Evolutionary conservation across 1,140 invertebrate species (phyloP), one percentile per base, ranked within the genome.

Genomic region (Musca domestica): DNA sequence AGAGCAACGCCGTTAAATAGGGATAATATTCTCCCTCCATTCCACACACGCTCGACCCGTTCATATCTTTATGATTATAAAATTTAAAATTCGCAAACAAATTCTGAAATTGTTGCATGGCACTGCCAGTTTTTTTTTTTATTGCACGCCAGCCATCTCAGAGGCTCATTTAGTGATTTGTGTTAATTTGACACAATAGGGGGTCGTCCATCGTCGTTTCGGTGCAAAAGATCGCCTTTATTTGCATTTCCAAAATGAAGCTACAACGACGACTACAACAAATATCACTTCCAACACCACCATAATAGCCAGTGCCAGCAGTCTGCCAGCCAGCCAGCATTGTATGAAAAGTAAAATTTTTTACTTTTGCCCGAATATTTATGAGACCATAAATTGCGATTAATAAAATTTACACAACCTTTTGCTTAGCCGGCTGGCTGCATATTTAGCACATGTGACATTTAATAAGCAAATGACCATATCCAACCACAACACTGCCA

Each of bases 321-420:
- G n/a, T 41, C 41, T 51, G 67, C 9, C 4, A 41, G 34, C 41
- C 63, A 48, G 47, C 34, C 34, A 41, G 34, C 22, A 49, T 66
- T 51, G 64, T 27, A 49, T 66, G 17, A 25, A 52, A 66, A 66
- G 51, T 52, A 66, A 51, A 51, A 49, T 30, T 66, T 46, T 12
- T 27, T 49, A 66, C 64, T 66, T 47, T 19, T 49, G 47, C 25
- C 23, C 64, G 48, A 23, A 68, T 51, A 68, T 68, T 68, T 68
- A 68, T 68, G 61, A 17, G 67, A 47, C 58, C 67, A 68, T 68
- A 68, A 68, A 68, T 68, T 68, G 67, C 49, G 67, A 68, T 68
- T 68, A 68, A 68, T 68, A 68, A 68, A 68, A 68, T 68, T 68
- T 68, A 68, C 67, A 68, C 67, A 68, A 52, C 58, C 61, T 58